These are phyloP conservation scores for Lasioglossum figueresi DNA, from an alignment of 2,888 invertebrate species.

Conservation along the genomic window DNA sequence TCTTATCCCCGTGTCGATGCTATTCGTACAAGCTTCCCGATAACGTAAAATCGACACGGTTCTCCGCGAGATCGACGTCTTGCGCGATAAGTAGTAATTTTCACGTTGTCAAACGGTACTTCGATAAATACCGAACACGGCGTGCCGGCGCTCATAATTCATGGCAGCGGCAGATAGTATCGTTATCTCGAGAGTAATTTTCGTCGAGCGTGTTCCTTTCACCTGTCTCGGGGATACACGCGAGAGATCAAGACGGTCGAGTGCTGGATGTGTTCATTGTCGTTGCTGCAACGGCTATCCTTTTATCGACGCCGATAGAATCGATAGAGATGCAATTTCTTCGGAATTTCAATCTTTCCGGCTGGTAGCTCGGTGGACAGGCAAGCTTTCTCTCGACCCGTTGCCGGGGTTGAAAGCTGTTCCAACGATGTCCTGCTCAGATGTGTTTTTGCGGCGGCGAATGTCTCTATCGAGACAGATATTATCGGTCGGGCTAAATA, in stretches of 20 bases:
- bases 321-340: constrained; percentile 4
- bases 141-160: constrained; percentile 39
- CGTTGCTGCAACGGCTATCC: constrained; percentile 3
- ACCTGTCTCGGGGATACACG: constrained; percentile 37
- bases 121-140: constrained; percentile 38
- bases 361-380: not conserved
- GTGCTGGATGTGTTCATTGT: constrained; percentile 41
- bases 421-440: not conserved
- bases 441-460: not conserved
- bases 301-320: constrained; percentile 5
- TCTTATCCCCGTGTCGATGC: constrained; percentile 43
- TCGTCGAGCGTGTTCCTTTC: constrained; percentile 43
- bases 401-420: not conserved
- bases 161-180: constrained; percentile 41
- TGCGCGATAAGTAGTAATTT: constrained; percentile 52
- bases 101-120: constrained; percentile 46
- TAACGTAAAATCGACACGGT: constrained; percentile 33
- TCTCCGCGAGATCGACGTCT: constrained; percentile 37
- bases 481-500: not conserved
- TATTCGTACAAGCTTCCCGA: constrained; percentile 41
- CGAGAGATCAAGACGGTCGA: constrained; percentile 1
- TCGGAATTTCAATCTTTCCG: not conserved
- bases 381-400: not conserved
- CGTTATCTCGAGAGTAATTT: constrained; percentile 46
- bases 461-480: not conserved